Evolutionary conservation across 2,888 invertebrate species (phyloP).

Genomic region (Plagodis dolabraria): DNA sequence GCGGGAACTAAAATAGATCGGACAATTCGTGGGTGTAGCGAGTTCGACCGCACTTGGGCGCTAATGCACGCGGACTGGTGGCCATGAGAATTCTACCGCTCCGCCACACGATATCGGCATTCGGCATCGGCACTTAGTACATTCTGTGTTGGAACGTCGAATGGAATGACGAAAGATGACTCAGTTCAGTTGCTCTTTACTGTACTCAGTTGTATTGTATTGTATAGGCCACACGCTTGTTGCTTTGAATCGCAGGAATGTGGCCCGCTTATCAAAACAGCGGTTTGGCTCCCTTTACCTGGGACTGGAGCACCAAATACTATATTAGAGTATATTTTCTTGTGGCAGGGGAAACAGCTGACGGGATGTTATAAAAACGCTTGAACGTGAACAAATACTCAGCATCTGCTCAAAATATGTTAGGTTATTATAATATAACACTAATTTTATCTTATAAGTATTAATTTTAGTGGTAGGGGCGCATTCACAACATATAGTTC

Average conservation of each 20-base stretch:
- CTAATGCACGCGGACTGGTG: constrained; percentile 76
- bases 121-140: constrained; percentile 34
- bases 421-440: no score
- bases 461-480: no score
- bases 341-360: not conserved
- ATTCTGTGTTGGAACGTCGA: constrained; percentile 45
- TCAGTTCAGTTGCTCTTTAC: constrained; percentile 49
- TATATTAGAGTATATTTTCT: not conserved
- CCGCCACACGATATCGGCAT: constrained; percentile 30
- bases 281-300: constrained; percentile 3
- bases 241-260: constrained; percentile 10
- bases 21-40: constrained; percentile 33
- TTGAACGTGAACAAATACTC: no score
- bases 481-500: no score
- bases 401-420: no score
- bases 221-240: constrained; percentile 3
- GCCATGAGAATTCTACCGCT: constrained; percentile 61
- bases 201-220: constrained; percentile 4
- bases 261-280: constrained; percentile 22
- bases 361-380: not conserved
- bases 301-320: not conserved
- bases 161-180: constrained; percentile 74
- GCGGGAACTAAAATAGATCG: constrained; percentile 63
- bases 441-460: no score
- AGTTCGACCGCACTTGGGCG: constrained; percentile 65